These are phyloP conservation scores for Cheilosia vernalis DNA, from an alignment of 2,888 invertebrate species.

Conservation along the genomic window DNA sequence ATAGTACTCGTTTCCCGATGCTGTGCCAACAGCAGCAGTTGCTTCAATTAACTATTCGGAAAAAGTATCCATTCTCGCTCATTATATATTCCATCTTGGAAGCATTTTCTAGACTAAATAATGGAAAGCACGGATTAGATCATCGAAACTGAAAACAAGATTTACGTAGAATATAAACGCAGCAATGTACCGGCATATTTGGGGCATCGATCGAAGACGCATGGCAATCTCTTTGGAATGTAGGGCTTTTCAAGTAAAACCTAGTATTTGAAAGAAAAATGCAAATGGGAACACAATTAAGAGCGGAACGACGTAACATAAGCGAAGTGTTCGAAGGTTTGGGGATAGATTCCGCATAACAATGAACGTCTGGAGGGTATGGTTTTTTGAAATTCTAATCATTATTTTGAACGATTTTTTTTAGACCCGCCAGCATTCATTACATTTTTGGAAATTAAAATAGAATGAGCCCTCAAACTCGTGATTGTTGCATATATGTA, in stretches of 20 bases:
- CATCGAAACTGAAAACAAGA: conserved; percentile 26
- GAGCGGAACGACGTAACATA: background rate
- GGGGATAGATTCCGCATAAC: no score
- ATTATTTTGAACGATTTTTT: no score
- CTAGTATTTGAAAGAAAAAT: no score
- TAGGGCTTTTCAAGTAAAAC: background rate
- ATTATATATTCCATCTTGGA: conserved; percentile 56
- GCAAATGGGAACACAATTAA: background rate
- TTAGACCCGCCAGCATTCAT: no score
- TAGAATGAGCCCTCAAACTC: no score
- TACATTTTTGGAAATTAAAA: no score
- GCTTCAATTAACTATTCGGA: conserved; percentile 55
- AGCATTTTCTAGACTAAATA: conserved; percentile 19
- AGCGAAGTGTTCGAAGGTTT: no score
- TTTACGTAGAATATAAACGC: background rate
- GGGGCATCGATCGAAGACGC: conserved; percentile 40
- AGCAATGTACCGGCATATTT: background rate
- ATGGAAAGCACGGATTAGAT: conserved; percentile 29
- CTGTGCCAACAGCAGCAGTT: conserved; percentile 40
- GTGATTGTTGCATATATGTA: no score
- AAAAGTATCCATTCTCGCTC: conserved; percentile 50
- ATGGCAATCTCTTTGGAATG: background rate
- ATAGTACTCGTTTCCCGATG: background rate
- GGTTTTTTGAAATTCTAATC: no score
- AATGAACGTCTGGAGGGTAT: no score